Conservation (phyloP, 2,113 vertebrate genomes). For the Phyllostomus hastatus region DNA sequence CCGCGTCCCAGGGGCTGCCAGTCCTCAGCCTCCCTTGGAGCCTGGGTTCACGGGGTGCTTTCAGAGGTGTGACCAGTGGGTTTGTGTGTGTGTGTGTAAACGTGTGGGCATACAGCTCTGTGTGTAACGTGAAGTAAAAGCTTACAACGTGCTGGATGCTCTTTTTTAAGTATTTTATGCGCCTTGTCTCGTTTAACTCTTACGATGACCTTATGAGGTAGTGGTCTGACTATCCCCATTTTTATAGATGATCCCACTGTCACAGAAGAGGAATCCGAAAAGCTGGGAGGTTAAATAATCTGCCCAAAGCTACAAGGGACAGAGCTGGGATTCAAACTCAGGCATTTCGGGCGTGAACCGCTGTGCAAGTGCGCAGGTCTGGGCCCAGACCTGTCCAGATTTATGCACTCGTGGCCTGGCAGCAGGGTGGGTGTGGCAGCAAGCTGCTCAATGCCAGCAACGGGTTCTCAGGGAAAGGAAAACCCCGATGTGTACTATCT, state of each 20-base stretch:
- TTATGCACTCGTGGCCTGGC: rapidly evolving
- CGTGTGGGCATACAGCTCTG: not conserved
- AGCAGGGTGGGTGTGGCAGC: not conserved
- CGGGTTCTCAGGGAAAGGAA: not conserved
- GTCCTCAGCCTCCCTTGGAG: not conserved
- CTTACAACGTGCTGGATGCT: not conserved
- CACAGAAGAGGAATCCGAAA: not conserved
- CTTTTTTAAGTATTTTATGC: not conserved
- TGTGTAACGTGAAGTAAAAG: not conserved
- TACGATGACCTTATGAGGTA: not conserved
- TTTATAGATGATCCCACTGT: not conserved
- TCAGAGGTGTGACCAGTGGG: not conserved
- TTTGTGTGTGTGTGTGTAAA: not conserved
- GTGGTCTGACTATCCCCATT: not conserved
- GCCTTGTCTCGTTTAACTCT: not conserved
- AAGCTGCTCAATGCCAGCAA: not conserved
- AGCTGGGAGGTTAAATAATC: not conserved
- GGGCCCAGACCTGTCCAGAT: not conserved
- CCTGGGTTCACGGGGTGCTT: not conserved
- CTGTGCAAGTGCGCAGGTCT: too few species aligned
- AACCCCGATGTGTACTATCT: not conserved
- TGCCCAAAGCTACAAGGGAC: not conserved
- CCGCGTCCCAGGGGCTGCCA: not conserved
- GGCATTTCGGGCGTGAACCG: not conserved
- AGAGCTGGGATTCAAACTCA: not conserved